Evolutionary conservation across 2,888 invertebrate species (phyloP).

Genomic region (Parnassius orleans): DNA sequence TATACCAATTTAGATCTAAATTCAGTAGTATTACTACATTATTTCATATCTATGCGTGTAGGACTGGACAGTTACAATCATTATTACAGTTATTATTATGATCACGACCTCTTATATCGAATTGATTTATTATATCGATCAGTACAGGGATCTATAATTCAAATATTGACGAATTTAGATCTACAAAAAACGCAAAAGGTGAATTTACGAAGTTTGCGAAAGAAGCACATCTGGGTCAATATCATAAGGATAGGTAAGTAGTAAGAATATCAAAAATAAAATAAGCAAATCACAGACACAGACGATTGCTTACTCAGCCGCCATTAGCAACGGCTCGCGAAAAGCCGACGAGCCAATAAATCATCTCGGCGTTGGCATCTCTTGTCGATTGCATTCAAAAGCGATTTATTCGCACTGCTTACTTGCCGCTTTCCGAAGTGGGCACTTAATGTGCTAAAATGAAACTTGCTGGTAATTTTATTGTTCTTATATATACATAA

Average conservation of each 20-base stretch:
- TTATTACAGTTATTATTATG: no score
- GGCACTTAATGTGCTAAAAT: conserved; percentile 34
- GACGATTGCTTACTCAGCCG: conserved; percentile 48
- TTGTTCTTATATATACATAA: conserved; percentile 5
- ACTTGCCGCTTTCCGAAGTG: conserved; percentile 54
- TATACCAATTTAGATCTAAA: no score
- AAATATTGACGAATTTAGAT: no score
- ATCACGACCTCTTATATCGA: no score
- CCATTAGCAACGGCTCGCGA: conserved; percentile 48
- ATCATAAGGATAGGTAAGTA: neutral
- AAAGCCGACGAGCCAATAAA: conserved; percentile 68
- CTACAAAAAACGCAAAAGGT: no score
- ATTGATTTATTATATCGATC: no score
- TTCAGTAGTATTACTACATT: no score
- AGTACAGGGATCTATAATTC: no score
- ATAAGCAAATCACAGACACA: conserved; percentile 43
- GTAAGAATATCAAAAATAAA: conserved; percentile 37
- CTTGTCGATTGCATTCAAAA: conserved; percentile 70
- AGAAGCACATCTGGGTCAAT: no score
- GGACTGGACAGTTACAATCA: no score
- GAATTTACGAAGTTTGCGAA: no score
- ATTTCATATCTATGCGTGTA: no score
- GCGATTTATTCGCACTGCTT: conserved; percentile 54
- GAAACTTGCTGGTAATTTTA: conserved; percentile 42
- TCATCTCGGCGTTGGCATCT: conserved; percentile 68